Percentiles rank a stretch among this genome's conserved stretches.
Conservation (phyloP, 1,140 invertebrate species). For the Drosophila bifasciata region DNA sequence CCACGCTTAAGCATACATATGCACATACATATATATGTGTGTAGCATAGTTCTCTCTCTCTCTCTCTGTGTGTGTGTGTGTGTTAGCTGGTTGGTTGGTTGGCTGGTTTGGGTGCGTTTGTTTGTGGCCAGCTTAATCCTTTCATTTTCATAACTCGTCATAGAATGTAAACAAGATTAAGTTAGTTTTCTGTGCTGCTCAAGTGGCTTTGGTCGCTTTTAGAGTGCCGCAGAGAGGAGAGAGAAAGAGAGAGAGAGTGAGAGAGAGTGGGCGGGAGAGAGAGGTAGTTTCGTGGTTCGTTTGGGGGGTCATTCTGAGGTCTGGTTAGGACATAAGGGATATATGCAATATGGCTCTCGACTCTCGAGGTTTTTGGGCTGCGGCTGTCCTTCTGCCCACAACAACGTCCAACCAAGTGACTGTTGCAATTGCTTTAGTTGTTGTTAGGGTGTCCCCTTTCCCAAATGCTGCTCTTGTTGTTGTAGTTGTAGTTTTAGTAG, state of each 20-base stretch:
- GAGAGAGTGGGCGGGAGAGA: not conserved
- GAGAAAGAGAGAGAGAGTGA: not conserved
- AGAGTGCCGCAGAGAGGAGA: constrained; percentile 7
- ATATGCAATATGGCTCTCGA: constrained; percentile 56
- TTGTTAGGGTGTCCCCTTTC: constrained; percentile 10
- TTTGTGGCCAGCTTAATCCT: constrained; percentile 78
- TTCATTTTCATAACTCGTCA: constrained; percentile 82
- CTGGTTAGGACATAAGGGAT: constrained; percentile 44
- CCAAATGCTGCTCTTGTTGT: constrained; percentile 15
- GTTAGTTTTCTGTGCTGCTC: constrained; percentile 77
- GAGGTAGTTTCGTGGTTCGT: not conserved
- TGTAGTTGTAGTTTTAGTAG: constrained; percentile 57
- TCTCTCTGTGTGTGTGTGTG: constrained; percentile 16
- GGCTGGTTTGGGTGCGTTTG: constrained; percentile 58
- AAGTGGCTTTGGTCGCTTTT: constrained; percentile 68
- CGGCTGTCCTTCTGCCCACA: constrained; percentile 65
- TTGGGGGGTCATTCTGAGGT: constrained; percentile 11
- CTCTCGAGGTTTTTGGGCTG: constrained; percentile 6
- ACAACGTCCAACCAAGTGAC: constrained; percentile 80
- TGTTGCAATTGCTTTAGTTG: constrained; percentile 76
- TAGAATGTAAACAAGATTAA: constrained; percentile 82
- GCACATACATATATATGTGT: constrained; percentile 38
- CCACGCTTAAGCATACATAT: constrained; percentile 60
- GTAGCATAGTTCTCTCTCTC: constrained; percentile 23
- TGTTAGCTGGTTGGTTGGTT: constrained; percentile 38